Evolutionary conservation across 2,113 vertebrate genomes (phyloP).

Genomic region (Cyanoramphus novaezelandiae): DNA sequence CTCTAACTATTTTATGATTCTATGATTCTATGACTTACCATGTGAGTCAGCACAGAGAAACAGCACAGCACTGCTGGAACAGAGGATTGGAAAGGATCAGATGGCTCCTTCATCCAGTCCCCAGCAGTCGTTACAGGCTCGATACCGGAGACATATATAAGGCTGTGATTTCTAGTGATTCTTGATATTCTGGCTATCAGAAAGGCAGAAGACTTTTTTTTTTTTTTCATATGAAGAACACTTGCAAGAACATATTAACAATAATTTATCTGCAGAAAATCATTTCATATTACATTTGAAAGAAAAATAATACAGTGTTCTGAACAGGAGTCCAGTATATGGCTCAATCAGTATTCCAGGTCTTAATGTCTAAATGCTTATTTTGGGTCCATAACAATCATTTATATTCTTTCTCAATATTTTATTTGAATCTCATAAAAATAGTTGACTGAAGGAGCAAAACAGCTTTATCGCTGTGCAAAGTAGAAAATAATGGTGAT

Average conservation of each 20-base stretch:
- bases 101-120: not conserved
- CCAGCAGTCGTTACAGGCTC: not conserved
- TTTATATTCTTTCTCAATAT: not conserved
- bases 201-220: not conserved
- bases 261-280: not conserved
- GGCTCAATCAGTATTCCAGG: not conserved
- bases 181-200: not conserved
- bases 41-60: not conserved
- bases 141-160: not conserved
- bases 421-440: not conserved
- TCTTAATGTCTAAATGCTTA: not conserved
- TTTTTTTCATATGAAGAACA: not conserved
- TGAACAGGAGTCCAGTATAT: not conserved
- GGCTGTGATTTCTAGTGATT: not conserved
- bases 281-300: not conserved
- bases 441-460: not conserved
- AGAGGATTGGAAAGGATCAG: not conserved
- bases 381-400: not conserved
- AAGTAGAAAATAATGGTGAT: not conserved
- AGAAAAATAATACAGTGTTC: not conserved
- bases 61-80: not conserved
- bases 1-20: no score
- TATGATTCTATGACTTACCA: not conserved
- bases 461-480: not conserved
- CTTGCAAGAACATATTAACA: not conserved